These are phyloP conservation scores for Perca schrenkii DNA, from an alignment of 2,113 vertebrate species.

Conservation along the genomic window DNA sequence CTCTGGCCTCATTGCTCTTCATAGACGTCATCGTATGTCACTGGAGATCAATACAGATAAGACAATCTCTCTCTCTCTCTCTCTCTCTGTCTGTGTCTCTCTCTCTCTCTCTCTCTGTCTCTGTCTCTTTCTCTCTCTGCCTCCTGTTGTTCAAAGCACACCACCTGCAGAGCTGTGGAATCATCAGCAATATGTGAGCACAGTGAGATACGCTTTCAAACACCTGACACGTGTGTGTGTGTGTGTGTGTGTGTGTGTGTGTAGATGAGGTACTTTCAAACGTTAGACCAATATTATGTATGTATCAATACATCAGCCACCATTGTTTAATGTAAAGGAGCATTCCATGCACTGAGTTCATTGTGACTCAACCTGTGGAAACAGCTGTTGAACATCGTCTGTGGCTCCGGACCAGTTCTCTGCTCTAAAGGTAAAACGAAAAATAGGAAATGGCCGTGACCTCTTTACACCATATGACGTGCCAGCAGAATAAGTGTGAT, in stretches of 20 bases:
- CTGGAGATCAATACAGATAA: slow-evolving; percentile 68
- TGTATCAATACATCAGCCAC: neutral
- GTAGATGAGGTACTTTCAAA: neutral
- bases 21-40: slow-evolving; percentile 65
- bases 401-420: neutral
- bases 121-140: neutral
- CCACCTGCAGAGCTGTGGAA: slow-evolving; percentile 31
- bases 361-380: neutral
- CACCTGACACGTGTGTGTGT: slow-evolving; percentile 25
- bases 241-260: neutral
- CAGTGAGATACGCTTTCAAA: slow-evolving; percentile 1
- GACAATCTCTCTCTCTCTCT: slow-evolving; percentile 7
- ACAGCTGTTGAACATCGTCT: neutral
- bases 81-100: slow-evolving; percentile 11
- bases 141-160: slow-evolving; percentile 44
- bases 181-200: slow-evolving; percentile 33
- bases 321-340: neutral
- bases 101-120: slow-evolving; percentile 8
- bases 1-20: slow-evolving; percentile 68
- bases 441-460: no score
- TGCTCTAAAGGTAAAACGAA: no score
- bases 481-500: no score
- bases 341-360: neutral
- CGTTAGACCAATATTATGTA: neutral
- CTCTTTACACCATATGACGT: no score